Base-by-base conservation (phyloP, 2,888 invertebrate species). In the Listrodromus nycthemerus region DNA sequence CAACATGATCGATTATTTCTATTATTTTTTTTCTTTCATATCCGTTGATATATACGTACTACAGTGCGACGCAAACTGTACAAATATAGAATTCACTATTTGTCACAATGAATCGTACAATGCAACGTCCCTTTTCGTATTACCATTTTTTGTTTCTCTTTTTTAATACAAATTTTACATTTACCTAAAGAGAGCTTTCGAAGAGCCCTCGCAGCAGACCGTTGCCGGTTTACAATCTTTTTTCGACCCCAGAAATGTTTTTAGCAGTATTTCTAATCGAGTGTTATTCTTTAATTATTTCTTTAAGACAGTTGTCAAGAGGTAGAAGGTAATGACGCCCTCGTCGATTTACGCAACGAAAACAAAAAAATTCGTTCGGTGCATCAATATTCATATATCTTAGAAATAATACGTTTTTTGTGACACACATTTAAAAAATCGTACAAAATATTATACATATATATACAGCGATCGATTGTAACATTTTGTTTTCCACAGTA, bases 241-340 rank as follows among this genome's bases (percentile, higher is more conserved):
- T 37, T 55, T 75, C 58, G 58, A 27, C 27, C 24, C 16, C 13
- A 24, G 6, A 61, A 27, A 27, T 63, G 21, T 55, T 69, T 79
- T 80, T 79, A 73, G 83, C 83, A 83, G 83, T 83, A 83, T 83
- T 73, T 61, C 83, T 83, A 80, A 83, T 67, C 74, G 83, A 77
- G 77, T 30, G 30, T 61, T 27, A 30, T 16, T 30, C 30, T 61
- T 55, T 58, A 4, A 50, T 50, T 50, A 50, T 50, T 50, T 50
- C 16, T 77, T 77, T 65, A 74, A 52, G 65, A 77, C n/a, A 61
- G 55, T 67, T 58, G 45, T 78, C 67, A 80, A 65, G 73, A 77
- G 77, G 80, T 80, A 76, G 65, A 77, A 61, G 58, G 33, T 37
- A 70, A 50, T 67, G 19, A 63, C 71, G 66, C 45, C 19, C n/a